phyloP scores from a whole-genome alignment of 2,113 vertebrate genomes.

The Xyliphius kryptos region DNA sequence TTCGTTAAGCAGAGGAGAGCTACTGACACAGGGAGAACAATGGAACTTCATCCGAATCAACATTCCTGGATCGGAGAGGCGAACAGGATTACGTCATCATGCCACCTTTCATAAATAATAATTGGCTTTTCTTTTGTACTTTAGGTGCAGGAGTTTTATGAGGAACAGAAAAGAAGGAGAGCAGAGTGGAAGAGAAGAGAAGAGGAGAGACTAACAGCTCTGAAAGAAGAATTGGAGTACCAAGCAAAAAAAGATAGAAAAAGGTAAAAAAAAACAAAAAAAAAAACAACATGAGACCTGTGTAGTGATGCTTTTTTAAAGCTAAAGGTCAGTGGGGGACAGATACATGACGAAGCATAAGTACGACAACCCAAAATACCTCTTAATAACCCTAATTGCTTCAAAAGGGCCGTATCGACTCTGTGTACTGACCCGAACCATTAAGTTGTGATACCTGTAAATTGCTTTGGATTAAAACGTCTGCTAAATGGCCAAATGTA shows the following conservation, averaged over 20 bases:
- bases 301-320: background rate
- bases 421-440: no score
- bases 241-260: constrained; percentile 73
- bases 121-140: constrained; percentile 1
- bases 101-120: no score
- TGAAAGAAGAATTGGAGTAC: constrained; percentile 75
- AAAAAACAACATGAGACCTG: background rate
- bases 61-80: no score
- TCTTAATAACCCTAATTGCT: no score
- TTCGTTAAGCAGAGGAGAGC: background rate
- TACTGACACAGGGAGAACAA: no score
- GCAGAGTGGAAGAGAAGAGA: constrained; percentile 70
- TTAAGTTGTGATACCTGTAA: no score
- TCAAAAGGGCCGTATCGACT: no score
- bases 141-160: constrained; percentile 78
- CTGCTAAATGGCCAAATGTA: no score
- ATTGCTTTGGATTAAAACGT: no score
- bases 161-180: constrained; percentile 71
- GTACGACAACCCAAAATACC: no score
- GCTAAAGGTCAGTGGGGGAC: background rate
- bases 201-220: constrained; percentile 64
- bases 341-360: background rate
- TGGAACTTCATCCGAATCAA: no score
- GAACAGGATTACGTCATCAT: no score
- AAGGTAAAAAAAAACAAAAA: constrained; percentile 7